Evolutionary conservation across 2,113 vertebrate genomes (phyloP).

Genomic region (Gambusia affinis): DNA sequence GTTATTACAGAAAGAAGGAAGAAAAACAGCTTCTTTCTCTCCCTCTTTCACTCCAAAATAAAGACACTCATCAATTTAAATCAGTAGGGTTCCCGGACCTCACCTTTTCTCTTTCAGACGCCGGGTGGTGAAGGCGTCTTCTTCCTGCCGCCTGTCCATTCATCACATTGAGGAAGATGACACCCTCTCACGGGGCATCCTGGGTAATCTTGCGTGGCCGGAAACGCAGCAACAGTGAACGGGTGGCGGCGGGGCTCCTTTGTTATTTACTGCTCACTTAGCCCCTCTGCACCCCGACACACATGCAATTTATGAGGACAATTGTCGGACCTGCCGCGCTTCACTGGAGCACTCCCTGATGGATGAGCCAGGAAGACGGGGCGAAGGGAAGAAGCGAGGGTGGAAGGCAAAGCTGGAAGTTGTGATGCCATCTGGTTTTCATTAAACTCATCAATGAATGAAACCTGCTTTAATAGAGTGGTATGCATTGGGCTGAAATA

Average conservation of each 20-base stretch:
- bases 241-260: constrained; percentile 67
- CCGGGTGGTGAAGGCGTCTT: constrained; percentile 44
- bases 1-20: constrained; percentile 77
- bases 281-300: constrained; percentile 75
- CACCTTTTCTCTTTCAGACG: constrained; percentile 62
- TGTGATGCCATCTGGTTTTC: constrained; percentile 59
- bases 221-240: constrained; percentile 67
- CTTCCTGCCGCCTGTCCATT: constrained; percentile 60
- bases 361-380: constrained; percentile 65
- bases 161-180: constrained; percentile 73
- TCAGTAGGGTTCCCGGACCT: constrained; percentile 65
- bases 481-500: not conserved
- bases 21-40: constrained; percentile 77
- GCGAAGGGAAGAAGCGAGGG: constrained; percentile 25
- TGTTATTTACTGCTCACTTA: constrained; percentile 88
- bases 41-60: constrained; percentile 71
- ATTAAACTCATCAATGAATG: constrained; percentile 34
- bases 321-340: constrained; percentile 77
- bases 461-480: constrained; percentile 1
- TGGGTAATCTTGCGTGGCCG: constrained; percentile 82
- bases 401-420: constrained; percentile 54
- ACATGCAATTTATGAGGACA: constrained; percentile 87
- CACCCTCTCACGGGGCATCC: constrained; percentile 69
- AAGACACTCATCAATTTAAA: constrained; percentile 85
- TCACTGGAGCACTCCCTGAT: constrained; percentile 79